These are phyloP conservation scores for Tiliacea aurago DNA, from an alignment of 2,888 invertebrate genomes.

Conservation along the genomic window DNA sequence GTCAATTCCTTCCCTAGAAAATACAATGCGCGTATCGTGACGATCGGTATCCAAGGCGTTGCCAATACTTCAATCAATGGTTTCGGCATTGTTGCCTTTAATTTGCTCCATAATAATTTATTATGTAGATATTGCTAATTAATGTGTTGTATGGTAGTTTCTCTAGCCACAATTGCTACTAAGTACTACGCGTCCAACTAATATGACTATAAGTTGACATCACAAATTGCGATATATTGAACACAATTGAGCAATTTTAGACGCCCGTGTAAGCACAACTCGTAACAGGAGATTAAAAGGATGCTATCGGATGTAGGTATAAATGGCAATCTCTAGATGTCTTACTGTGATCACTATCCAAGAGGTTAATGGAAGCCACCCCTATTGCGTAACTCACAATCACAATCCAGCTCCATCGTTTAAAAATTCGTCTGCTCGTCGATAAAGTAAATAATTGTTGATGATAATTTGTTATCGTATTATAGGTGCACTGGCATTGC, in stretches of 20 bases:
- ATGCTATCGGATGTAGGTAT: not conserved
- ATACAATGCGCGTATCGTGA: not conserved
- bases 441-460: not conserved
- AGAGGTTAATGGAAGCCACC: not conserved
- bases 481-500: not conserved
- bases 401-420: too few species aligned
- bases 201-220: not conserved
- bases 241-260: not conserved
- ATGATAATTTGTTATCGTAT: not conserved
- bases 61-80: not conserved
- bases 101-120: not conserved
- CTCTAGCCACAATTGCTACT: not conserved
- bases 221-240: not conserved
- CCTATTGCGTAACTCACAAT: not conserved
- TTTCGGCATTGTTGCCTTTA: not conserved
- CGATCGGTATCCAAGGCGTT: too few species aligned
- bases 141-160: not conserved
- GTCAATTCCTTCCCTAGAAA: not conserved
- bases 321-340: not conserved
- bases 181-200: not conserved
- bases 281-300: not conserved
- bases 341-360: not conserved
- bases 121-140: not conserved
- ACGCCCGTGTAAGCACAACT: not conserved
- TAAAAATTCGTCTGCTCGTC: too few species aligned